A percentile compares a stretch with the other conserved stretches of the same genome.
phyloP scores from a whole-genome alignment of 2,797 vertebrate species.

The Acanthornis magna region DNA sequence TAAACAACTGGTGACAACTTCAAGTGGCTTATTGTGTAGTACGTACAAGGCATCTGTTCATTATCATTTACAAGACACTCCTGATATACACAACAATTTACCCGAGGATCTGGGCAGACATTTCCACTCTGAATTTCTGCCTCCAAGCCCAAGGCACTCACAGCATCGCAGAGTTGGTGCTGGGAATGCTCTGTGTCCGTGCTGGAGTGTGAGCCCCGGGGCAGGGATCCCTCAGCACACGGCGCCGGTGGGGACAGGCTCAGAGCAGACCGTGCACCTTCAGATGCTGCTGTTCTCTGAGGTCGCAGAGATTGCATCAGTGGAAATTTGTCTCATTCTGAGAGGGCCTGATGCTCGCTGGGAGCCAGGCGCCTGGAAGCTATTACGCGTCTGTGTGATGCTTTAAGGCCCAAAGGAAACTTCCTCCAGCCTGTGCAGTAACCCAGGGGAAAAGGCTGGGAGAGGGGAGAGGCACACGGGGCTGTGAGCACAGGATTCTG shows the following conservation, averaged over 20 bases:
- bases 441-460: background rate
- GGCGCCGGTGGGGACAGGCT: background rate
- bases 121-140: background rate
- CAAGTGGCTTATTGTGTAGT: constrained; percentile 60
- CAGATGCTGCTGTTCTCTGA: accelerated
- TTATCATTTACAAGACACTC: constrained; percentile 46
- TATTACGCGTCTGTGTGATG: background rate
- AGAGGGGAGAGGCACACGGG: background rate
- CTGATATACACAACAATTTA: background rate
- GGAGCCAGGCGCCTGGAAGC: background rate
- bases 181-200: background rate
- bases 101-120: background rate
- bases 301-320: background rate
- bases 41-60: constrained; percentile 45
- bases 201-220: background rate
- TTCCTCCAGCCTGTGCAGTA: background rate
- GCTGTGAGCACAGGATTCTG: background rate
- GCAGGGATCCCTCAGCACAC: background rate
- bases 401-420: background rate
- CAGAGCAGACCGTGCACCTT: accelerated
- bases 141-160: background rate
- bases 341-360: background rate
- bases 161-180: accelerated
- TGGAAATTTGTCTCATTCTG: background rate
- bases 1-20: constrained; percentile 66